These are phyloP conservation scores for Pocillopora verrucosa DNA, from an alignment of 64 coral and sea anemone species.

Conservation along the genomic window DNA sequence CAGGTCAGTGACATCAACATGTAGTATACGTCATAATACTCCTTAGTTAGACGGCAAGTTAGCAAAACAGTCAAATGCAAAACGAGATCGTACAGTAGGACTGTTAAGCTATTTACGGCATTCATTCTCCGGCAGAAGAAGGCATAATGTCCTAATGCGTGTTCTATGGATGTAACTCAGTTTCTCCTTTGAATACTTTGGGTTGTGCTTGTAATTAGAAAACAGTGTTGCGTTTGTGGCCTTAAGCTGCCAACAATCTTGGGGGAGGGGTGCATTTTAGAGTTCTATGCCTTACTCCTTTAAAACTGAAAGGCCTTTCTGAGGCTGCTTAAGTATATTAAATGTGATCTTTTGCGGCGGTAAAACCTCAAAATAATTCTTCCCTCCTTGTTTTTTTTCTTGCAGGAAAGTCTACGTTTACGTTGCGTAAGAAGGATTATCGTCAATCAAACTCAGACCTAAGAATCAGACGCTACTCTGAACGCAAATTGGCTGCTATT, in stretches of 20 bases:
- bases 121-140: no score
- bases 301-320: neutral
- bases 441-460: neutral
- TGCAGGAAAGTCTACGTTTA: constrained; percentile 82
- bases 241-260: no score
- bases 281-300: neutral
- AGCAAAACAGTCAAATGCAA: neutral
- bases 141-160: no score
- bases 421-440: constrained; percentile 56
- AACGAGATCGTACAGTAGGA: neutral
- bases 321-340: neutral
- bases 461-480: neutral
- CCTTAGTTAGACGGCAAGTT: neutral
- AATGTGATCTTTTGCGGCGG: no score
- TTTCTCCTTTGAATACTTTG: no score
- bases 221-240: no score
- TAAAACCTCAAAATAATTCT: no score
- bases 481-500: neutral
- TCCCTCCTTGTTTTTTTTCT: neutral
- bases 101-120: no score
- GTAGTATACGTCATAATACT: no score
- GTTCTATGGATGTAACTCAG: no score
- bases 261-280: no score
- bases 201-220: no score
- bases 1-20: constrained; percentile 54